phyloP scores from a whole-genome alignment of 2,113 vertebrate species.

The Motacilla alba region DNA sequence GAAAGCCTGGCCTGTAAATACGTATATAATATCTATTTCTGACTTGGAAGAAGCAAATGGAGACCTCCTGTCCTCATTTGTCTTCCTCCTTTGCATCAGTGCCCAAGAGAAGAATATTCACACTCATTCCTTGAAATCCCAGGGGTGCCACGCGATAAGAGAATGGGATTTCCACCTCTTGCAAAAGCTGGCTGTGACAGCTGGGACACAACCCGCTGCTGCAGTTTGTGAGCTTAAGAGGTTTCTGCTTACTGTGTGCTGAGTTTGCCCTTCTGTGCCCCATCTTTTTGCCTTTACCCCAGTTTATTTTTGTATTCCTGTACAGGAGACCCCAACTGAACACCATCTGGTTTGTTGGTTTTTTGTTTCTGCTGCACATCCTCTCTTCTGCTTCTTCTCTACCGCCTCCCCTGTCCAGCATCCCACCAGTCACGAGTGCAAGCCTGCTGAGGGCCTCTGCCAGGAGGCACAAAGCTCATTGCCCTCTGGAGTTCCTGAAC shows the following conservation, averaged over 20 bases:
- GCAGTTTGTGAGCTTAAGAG: neutral
- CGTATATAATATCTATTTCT: neutral
- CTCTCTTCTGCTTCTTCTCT: neutral
- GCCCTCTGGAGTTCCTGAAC: neutral
- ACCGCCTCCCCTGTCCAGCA: neutral
- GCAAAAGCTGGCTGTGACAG: neutral
- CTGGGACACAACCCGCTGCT: neutral
- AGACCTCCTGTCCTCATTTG: slow-evolving; percentile 4
- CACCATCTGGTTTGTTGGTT: neutral
- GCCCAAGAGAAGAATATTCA: neutral
- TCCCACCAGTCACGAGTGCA: neutral
- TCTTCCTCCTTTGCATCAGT: neutral
- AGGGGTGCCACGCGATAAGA: neutral
- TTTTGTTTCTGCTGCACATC: neutral
- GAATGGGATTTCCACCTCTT: neutral
- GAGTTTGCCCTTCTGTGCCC: neutral
- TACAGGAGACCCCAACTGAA: neutral
- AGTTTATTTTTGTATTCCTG: neutral
- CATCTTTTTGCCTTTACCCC: neutral
- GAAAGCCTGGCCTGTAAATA: neutral
- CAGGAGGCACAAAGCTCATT: neutral
- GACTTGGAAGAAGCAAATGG: neutral
- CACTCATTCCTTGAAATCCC: neutral
- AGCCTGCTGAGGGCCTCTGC: neutral
- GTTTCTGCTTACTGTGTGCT: neutral